These are phyloP conservation scores for Ptilonorhynchus violaceus DNA, from an alignment of 2,113 vertebrate genomes.

Conservation along the genomic window DNA sequence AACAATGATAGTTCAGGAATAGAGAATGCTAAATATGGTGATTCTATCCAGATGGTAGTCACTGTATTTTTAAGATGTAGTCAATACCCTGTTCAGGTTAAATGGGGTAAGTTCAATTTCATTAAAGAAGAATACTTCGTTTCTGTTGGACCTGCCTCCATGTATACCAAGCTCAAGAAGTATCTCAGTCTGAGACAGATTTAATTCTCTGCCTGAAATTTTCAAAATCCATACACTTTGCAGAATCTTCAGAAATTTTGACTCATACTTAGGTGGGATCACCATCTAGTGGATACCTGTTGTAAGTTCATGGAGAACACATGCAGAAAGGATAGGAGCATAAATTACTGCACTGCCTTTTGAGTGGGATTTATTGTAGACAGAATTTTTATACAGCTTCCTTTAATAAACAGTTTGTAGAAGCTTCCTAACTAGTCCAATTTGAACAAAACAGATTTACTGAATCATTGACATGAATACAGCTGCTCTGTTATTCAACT, in stretches of 20 bases:
- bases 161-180: accelerated
- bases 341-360: background rate
- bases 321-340: background rate
- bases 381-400: background rate
- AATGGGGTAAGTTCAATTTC: background rate
- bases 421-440: background rate
- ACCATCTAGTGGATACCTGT: slow-evolving; percentile 36
- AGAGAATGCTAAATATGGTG: background rate
- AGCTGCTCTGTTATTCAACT: background rate
- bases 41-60: background rate
- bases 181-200: background rate
- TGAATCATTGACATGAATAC: background rate
- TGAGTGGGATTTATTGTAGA: background rate
- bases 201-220: background rate
- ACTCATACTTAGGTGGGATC: background rate
- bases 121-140: background rate
- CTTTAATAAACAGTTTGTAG: background rate
- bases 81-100: background rate
- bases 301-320: background rate
- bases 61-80: background rate
- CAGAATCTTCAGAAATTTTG: background rate
- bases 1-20: background rate
- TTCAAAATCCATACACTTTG: background rate
- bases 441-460: background rate
- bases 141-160: background rate